Evolutionary conservation across 2,888 invertebrate genomes (phyloP).

Genomic region (Diarsia brunnea): DNA sequence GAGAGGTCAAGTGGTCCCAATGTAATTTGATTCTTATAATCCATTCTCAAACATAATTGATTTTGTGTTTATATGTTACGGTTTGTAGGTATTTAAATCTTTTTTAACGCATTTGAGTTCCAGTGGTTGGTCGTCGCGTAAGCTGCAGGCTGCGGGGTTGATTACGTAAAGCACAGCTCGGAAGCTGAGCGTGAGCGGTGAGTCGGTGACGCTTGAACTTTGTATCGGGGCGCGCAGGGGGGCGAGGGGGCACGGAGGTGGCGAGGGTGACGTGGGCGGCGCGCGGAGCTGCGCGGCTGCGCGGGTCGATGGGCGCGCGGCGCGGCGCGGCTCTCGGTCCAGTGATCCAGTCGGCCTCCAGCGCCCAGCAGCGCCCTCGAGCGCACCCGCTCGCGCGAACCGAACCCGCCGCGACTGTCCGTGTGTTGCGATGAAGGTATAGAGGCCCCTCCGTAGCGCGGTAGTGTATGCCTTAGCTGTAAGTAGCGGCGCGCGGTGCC

Average conservation of each 20-base stretch:
- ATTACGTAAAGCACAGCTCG: constrained; percentile 67
- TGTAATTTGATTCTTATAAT: background rate
- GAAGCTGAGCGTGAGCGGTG: constrained; percentile 59
- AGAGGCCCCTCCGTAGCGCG: constrained; percentile 83
- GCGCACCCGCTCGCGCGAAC: constrained; percentile 73
- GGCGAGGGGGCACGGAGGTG: constrained; percentile 37
- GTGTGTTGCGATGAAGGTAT: constrained; percentile 89
- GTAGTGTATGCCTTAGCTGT: constrained; percentile 86
- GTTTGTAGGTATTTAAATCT: background rate
- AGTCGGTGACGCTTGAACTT: constrained; percentile 73
- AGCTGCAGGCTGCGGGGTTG: constrained; percentile 10
- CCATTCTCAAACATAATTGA: background rate
- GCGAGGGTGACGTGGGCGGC: constrained; percentile 15
- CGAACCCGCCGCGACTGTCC: constrained; percentile 73
- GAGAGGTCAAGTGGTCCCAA: background rate
- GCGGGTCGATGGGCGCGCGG: constrained; percentile 42
- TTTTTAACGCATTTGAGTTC: constrained; percentile 7
- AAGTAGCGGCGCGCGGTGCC: constrained; percentile 77
- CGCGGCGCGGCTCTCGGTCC: constrained; percentile 43
- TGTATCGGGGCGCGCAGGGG: constrained; percentile 31
- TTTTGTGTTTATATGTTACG: background rate
- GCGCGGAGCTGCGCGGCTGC: constrained; percentile 47
- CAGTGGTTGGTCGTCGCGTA: background rate
- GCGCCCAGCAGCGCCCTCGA: constrained; percentile 68
- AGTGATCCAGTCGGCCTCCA: constrained; percentile 71